Base-by-base conservation (phyloP, 2,888 invertebrate species). In the Merodon equestris region DNA sequence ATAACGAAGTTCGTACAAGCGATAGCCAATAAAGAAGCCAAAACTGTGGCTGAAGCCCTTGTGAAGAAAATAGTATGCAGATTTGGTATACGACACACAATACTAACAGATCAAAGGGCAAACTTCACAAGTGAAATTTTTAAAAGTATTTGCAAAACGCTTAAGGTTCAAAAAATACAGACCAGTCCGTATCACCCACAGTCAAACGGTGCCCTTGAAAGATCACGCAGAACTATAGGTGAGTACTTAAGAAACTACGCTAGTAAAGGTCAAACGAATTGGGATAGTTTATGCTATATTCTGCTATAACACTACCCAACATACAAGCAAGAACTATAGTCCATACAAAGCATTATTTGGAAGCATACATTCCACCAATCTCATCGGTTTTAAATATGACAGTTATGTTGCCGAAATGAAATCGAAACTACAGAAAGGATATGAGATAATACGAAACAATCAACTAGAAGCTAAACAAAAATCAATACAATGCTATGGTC, bases 101-200 rank as follows among this genome's bases (percentile, higher is more conserved):
- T 51, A 36, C 36, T 51, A 1, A 27, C 50, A 27, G 50, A 50
- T 27, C 27, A 50, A 9, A 15, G 50, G 1, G 15, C 50, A 14
- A 64, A 54, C 36, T 54, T 64, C 17, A 54, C 45, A 15, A 61
- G 50, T n/a, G 50, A 50, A 9, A 1, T 61, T 2, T 61, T 61
- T 15, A 61, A 60, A 38, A 48, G 13, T 14, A 3, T 13, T n/a
- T 44, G 18, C 13, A 17, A 61, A 18, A 18, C 7, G 1, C n/a
- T 61, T 14, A 50, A 50, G 12, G 14, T 40, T n/a, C 10, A 34
- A 9, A 15, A 63, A 18, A 36, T 17, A 15, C 12, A 53, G 9
- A 53, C 38, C 5, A 38, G 17, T 7, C 53, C 34, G 7, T 47
- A 18, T 10, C 47, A 47, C 19, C 47, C 47, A 18, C 36, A 50